Evolutionary conservation across 2,888 invertebrate genomes (phyloP).

Genomic region (Acleris holmiana): DNA sequence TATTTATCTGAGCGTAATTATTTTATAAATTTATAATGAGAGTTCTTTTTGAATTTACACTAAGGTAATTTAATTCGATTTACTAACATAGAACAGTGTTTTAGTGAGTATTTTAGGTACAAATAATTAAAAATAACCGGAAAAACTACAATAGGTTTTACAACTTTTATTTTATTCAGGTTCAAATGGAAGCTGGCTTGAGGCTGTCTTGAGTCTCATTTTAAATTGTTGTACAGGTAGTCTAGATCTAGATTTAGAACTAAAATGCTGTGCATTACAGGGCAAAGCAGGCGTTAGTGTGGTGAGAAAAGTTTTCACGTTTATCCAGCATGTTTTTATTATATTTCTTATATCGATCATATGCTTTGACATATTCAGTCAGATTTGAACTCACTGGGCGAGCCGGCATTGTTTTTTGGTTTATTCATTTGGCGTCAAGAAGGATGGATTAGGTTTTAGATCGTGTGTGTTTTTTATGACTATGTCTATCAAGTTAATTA

Average conservation of each 20-base stretch:
- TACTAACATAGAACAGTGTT: not conserved
- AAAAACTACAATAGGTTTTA: no score
- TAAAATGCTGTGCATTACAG: conserved; percentile 71
- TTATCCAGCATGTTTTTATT: conserved; percentile 65
- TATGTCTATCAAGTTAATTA: conserved; percentile 13
- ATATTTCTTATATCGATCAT: conserved; percentile 36
- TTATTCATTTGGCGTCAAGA: conserved; percentile 23
- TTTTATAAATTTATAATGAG: conserved; percentile 33
- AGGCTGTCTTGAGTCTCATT: no score
- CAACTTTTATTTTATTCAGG: no score
- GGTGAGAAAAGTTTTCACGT: conserved; percentile 70
- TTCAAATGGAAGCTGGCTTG: no score
- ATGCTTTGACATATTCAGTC: conserved; percentile 31
- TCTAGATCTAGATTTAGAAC: conserved; percentile 52
- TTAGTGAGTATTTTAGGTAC: no score
- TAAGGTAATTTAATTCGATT: not conserved
- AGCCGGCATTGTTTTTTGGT: conserved; percentile 16
- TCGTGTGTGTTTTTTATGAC: conserved; percentile 4
- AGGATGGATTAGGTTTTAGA: conserved; percentile 29
- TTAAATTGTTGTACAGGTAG: conserved; percentile 25
- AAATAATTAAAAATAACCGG: no score
- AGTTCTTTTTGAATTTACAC: conserved; percentile 7
- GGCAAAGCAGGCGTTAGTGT: conserved; percentile 72
- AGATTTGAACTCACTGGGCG: conserved; percentile 21
- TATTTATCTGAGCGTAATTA: conserved; percentile 36